Base-by-base conservation (phyloP, 2,888 invertebrate species). In the Hirtodrosophila histrioides region DNA sequence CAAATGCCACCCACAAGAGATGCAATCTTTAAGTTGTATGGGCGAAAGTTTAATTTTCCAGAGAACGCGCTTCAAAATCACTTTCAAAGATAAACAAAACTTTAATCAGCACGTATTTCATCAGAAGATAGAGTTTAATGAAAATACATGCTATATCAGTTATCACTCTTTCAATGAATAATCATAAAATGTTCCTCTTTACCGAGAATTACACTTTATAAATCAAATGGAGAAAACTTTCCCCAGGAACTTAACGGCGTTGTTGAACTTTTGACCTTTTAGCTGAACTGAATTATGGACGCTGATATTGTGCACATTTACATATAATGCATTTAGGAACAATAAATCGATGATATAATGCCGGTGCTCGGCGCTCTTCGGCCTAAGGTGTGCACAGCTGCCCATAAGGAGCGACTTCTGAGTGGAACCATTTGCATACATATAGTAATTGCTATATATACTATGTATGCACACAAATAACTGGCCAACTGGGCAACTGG, bases 221-320 rank as follows among this genome's bases (percentile, higher is more conserved):
- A 46, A 41, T 60, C 29, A 51, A 60, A 27, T 3, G 6, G 6
- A 2, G 27, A 6, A 27, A 27, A 6, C 27, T 27, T 6, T 27
- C 27, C 27, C 6, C 6, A 27, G 3, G 17, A 17, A 27, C 27
- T 2, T 5, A 39, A 17, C 4, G 8, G 24, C 43, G 43, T 8
- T 7, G 23, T 23, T 39, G 46, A 39, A 49, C 36, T 23, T 61
- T 78, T 85, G 79, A 82, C 79, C 83, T 85, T 76, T 36, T 31
- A 29, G 45, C 50, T 60, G 50, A 35, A 69, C 79, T 60, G 55
- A 82, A 81, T 75, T 65, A 78, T 61, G 67, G 60, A 33, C 69
- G 40, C 46, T 64, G 67, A 76, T 77, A 60, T 58, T 51, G 49
- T 50, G 74, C 62, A 43, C 45, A 45, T 40, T 49, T 31, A 31